Percentiles rank a stretch among this genome's conserved stretches.
Conservation (phyloP, 2,797 vertebrate genomes). For the Karalla daura region DNA sequence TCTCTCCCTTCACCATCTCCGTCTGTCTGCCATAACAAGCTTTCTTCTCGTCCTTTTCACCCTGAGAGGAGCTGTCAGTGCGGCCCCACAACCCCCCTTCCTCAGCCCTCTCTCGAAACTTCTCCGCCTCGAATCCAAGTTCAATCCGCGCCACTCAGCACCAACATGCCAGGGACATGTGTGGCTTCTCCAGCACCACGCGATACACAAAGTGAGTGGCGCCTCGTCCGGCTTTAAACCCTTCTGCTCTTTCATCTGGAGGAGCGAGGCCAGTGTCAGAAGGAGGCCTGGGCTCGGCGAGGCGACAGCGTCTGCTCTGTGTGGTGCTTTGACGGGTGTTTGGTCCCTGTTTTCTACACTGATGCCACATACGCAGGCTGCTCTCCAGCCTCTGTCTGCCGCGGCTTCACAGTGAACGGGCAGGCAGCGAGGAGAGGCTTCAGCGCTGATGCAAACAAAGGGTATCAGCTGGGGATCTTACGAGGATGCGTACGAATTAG, state of each 20-base stretch:
- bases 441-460: slow-evolving; percentile 4
- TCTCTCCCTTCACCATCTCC: slow-evolving; percentile 28
- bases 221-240: slow-evolving; percentile 44
- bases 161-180: slow-evolving; percentile 18
- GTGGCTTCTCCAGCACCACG: slow-evolving; percentile 7
- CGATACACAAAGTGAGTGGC: slow-evolving; percentile 44
- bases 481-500: no score
- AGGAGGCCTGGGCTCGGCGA: slow-evolving; percentile 32
- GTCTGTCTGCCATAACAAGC: slow-evolving; percentile 50
- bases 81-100: no score
- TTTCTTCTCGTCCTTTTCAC: slow-evolving; percentile 33
- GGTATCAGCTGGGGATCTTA: slow-evolving; percentile 12
- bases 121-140: slow-evolving; percentile 24
- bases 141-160: slow-evolving; percentile 26
- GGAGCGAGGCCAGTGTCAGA: slow-evolving; percentile 48
- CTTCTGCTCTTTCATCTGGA: slow-evolving; percentile 33
- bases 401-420: slow-evolving; percentile 40
- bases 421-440: slow-evolving; percentile 31
- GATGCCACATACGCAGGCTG: slow-evolving; percentile 6
- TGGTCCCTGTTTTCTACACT: slow-evolving; percentile 44
- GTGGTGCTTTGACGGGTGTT: slow-evolving; percentile 39
- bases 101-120: slow-evolving; percentile 39
- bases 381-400: slow-evolving; percentile 31
- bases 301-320: slow-evolving; percentile 44
- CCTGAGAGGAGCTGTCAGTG: slow-evolving; percentile 43